These are phyloP conservation scores for Yponomeuta cagnagella DNA, from an alignment of 2,888 invertebrate species.

Conservation along the genomic window DNA sequence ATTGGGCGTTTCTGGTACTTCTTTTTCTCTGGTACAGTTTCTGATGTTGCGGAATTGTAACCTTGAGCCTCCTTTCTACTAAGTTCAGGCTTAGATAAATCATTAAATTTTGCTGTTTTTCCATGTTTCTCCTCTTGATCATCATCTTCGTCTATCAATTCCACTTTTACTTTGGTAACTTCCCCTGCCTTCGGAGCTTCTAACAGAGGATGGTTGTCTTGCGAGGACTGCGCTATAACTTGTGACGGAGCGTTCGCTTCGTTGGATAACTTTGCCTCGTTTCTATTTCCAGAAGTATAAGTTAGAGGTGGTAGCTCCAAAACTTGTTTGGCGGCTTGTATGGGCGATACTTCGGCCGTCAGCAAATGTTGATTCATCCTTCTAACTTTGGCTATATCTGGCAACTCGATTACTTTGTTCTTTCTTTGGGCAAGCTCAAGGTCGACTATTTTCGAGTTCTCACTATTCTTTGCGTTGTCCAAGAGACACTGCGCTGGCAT, in stretches of 20 bases:
- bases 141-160: neutral
- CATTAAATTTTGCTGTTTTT: neutral
- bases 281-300: neutral
- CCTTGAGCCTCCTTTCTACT: too few relatives aligned
- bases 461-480: conserved; percentile 26
- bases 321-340: conserved; percentile 22
- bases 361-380: conserved; percentile 50
- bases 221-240: neutral
- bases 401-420: conserved; percentile 44
- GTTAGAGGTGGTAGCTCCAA: too few relatives aligned
- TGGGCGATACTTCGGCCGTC: conserved; percentile 54
- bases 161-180: neutral
- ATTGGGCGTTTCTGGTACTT: neutral
- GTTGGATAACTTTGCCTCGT: neutral
- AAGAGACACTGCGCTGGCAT: conserved; percentile 44
- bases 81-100: neutral
- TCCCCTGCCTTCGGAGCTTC: neutral
- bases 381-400: conserved; percentile 48
- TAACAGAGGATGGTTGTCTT: neutral
- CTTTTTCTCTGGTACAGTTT: too few relatives aligned
- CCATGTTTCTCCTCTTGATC: neutral
- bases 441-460: neutral
- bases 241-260: neutral
- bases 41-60: too few relatives aligned
- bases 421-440: conserved; percentile 33